Conservation (phyloP, 1,140 invertebrate genomes). For the Pseudobourletiella spinata region DNA sequence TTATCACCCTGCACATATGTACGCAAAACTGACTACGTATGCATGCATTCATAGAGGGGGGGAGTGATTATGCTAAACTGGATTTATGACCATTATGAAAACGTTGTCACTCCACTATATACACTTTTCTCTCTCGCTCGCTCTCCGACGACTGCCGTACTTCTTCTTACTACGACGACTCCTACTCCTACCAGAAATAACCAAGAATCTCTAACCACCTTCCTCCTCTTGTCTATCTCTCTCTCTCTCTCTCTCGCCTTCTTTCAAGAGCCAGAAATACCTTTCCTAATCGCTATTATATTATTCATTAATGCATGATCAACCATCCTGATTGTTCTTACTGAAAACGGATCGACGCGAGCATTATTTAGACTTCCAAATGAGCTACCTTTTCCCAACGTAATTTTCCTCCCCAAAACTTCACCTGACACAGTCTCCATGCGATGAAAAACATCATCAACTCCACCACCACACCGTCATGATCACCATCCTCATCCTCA, state of each 20-base stretch:
- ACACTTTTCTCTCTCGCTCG: neutral
- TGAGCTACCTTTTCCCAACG: conserved; percentile 7
- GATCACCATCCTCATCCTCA: too few species aligned
- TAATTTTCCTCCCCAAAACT: conserved; percentile 3
- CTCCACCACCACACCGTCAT: neutral
- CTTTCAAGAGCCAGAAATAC: too few species aligned
- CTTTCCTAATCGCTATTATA: neutral
- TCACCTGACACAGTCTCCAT: too few species aligned
- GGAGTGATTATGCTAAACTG: conserved; percentile 2
- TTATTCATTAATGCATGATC: conserved; percentile 13
- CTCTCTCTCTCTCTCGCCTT: too few species aligned
- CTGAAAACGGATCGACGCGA: neutral
- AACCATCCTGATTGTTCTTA: neutral
- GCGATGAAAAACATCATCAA: neutral
- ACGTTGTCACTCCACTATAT: neutral
- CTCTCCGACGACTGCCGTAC: too few species aligned
- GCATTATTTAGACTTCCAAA: conserved; percentile 19
- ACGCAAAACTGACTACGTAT: too few species aligned
- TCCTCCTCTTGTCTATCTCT: too few species aligned
- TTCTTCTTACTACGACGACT: too few species aligned
- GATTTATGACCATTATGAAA: conserved; percentile 4
- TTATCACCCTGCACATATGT: too few species aligned
- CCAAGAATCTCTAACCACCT: too few species aligned
- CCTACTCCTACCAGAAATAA: too few species aligned
- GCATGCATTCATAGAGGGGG: too few species aligned